A percentile compares a stretch with the other conserved stretches of the same genome.
Evolutionary conservation across 1,140 invertebrate species (phyloP).

Genomic region (Cardiocondyla obscurior): DNA sequence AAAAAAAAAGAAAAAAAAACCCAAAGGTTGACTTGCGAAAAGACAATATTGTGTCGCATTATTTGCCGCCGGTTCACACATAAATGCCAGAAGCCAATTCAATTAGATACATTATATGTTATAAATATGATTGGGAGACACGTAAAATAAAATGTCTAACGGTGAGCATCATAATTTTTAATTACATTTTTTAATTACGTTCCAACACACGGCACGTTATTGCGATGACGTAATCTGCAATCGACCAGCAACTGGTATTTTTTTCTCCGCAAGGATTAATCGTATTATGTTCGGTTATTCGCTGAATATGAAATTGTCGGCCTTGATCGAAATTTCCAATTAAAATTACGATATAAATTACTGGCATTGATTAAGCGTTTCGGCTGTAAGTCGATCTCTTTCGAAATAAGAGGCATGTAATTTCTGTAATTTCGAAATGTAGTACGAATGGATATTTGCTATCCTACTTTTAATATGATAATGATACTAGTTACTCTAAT

Average conservation of each 20-base stretch:
- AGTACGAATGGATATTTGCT: neutral
- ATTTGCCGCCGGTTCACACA: neutral
- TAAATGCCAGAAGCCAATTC: neutral
- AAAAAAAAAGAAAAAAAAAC: no score
- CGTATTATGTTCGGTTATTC: neutral
- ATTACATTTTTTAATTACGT: neutral
- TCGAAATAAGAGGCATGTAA: neutral
- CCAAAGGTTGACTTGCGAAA: neutral
- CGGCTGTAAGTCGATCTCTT: neutral
- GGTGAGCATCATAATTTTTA: neutral
- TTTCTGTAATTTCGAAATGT: neutral
- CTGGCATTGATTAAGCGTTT: neutral
- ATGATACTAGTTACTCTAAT: neutral
- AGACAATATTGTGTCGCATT: neutral
- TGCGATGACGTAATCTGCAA: neutral
- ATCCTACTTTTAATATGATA: neutral
- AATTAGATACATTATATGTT: neutral
- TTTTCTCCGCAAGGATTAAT: neutral
- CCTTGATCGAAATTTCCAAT: neutral
- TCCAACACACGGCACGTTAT: neutral
- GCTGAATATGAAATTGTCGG: neutral
- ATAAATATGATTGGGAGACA: neutral
- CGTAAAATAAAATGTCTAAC: neutral
- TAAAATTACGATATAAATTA: neutral
- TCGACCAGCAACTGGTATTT: neutral